phyloP scores from a whole-genome alignment of 1,140 invertebrate genomes.

The Lucilia cuprina region DNA sequence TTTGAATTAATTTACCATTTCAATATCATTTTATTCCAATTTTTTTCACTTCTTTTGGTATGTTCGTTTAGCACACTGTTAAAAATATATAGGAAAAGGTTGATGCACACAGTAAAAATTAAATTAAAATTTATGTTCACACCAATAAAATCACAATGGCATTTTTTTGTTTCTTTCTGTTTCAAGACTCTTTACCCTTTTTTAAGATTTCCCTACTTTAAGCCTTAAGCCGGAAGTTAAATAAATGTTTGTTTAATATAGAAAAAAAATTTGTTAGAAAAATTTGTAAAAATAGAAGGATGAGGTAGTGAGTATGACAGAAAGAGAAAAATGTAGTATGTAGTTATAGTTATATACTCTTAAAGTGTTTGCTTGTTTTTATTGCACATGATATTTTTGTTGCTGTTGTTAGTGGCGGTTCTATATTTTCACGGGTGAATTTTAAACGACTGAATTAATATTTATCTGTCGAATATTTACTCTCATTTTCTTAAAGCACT shows the following conservation, averaged over 20 bases:
- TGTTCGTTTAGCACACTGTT: neutral
- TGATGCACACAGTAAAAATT: neutral
- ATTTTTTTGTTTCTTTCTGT: neutral
- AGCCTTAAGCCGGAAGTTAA: neutral
- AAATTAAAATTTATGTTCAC: constrained; percentile 12
- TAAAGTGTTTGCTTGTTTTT: neutral
- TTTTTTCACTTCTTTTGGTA: neutral
- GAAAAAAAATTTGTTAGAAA: too few relatives aligned
- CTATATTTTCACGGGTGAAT: neutral
- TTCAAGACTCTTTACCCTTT: neutral
- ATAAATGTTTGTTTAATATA: neutral
- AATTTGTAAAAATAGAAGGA: too few relatives aligned
- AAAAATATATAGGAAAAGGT: neutral
- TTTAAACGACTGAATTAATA: neutral
- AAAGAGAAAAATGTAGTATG: too few relatives aligned
- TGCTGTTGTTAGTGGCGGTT: neutral
- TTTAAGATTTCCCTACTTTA: neutral
- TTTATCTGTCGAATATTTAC: neutral
- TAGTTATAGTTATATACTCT: neutral
- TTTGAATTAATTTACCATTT: neutral
- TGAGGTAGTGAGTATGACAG: too few relatives aligned
- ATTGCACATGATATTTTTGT: neutral
- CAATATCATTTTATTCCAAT: neutral
- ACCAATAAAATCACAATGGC: neutral
- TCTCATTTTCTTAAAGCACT: constrained; percentile 5